phyloP scores from a whole-genome alignment of 2,113 vertebrate species.

The Dromaius novaehollandiae region DNA sequence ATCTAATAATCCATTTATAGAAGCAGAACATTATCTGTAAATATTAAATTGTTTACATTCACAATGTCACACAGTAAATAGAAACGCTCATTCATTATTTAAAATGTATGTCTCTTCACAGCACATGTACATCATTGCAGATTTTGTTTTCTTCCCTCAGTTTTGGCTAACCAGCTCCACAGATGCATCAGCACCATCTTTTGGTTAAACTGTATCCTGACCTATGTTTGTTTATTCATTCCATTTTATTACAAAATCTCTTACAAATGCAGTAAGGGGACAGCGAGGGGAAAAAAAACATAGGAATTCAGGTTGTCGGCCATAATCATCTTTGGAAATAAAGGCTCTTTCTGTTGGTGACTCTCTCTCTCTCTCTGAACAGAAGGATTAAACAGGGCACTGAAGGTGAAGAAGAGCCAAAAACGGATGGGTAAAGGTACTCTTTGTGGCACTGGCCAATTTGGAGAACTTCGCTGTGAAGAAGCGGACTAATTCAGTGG shows the following conservation, averaged over 20 bases:
- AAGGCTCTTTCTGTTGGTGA: background rate
- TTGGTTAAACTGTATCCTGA: conserved; percentile 47
- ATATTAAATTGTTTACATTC: conserved; percentile 67
- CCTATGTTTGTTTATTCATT: background rate
- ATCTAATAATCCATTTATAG: conserved; percentile 61
- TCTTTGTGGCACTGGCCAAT: background rate
- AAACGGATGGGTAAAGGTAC: background rate
- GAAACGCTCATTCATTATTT: conserved; percentile 34
- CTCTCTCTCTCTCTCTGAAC: background rate
- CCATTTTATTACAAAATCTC: background rate
- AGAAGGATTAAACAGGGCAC: background rate
- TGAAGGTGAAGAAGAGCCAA: background rate
- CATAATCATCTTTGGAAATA: background rate
- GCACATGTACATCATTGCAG: background rate
- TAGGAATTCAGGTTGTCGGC: background rate
- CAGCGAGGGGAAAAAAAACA: background rate
- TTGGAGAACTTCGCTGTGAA: background rate
- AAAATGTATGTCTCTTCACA: background rate
- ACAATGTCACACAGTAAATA: conserved; percentile 30
- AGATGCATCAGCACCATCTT: conserved; percentile 68
- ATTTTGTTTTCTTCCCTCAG: background rate
- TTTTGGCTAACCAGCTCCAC: background rate
- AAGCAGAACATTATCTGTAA: conserved; percentile 35
- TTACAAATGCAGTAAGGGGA: background rate
- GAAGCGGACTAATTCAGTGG: background rate